Percentiles rank a stretch among this genome's conserved stretches.
Conservation (phyloP, 1,140 invertebrate species). For the Drosophila saltans region DNA sequence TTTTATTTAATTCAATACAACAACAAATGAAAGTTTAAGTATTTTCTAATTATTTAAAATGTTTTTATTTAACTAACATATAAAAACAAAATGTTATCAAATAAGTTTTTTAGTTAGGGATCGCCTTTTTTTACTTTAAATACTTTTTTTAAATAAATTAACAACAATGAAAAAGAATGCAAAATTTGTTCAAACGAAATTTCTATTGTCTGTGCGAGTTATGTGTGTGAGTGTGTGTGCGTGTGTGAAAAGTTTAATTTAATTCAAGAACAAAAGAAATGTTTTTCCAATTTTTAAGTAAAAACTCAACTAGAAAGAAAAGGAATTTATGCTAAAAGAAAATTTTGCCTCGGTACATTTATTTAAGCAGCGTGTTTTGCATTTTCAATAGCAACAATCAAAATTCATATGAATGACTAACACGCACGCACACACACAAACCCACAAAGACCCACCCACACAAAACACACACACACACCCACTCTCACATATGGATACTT, state of each 20-base stretch:
- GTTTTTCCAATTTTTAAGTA: slow-evolving; percentile 26
- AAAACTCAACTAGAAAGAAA: slow-evolving; percentile 45
- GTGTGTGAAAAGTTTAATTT: slow-evolving; percentile 27
- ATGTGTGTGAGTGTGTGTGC: slow-evolving; percentile 33
- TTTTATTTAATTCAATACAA: background rate
- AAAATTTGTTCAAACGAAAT: slow-evolving; percentile 4
- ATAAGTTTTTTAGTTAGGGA: slow-evolving; percentile 8
- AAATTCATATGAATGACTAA: slow-evolving; percentile 34
- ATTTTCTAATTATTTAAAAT: slow-evolving; percentile 4
- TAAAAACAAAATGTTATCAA: slow-evolving; percentile 7
- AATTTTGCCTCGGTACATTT: background rate
- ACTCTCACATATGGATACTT: slow-evolving; percentile 41
- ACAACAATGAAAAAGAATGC: slow-evolving; percentile 6
- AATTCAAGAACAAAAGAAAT: slow-evolving; percentile 15
- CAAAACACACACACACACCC: slow-evolving; percentile 10
- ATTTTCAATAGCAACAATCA: slow-evolving; percentile 48
- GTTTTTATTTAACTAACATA: slow-evolving; percentile 10
- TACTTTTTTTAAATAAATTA: slow-evolving; percentile 17
- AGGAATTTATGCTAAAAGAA: slow-evolving; percentile 22
- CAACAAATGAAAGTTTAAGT: background rate
- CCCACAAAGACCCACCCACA: slow-evolving; percentile 2
- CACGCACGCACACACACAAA: slow-evolving; percentile 17
- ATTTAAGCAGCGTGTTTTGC: slow-evolving; percentile 23
- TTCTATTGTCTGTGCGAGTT: slow-evolving; percentile 14
- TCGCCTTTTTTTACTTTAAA: slow-evolving; percentile 10